Conservation (phyloP, 2,888 invertebrate species). For the Drosophila kambysellisi region DNA sequence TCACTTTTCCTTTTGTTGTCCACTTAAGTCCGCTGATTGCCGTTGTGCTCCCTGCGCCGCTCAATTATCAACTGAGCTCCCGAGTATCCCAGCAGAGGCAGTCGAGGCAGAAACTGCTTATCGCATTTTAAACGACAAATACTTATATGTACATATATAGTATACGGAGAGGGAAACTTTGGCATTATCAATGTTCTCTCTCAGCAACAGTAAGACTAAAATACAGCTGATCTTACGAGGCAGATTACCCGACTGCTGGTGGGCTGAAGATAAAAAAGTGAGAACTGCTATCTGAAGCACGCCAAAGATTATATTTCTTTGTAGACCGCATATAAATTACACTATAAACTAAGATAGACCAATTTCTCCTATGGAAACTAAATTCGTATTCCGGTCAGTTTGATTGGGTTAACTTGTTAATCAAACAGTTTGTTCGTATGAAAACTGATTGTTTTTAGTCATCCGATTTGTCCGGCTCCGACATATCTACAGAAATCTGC, state of each 20-base stretch:
- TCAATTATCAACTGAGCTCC: conserved; percentile 62
- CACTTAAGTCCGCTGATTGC: conserved; percentile 37
- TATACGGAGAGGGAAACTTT: background rate
- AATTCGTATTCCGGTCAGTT: background rate
- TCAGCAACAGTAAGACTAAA: background rate
- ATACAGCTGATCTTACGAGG: background rate
- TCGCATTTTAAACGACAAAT: conserved; percentile 20
- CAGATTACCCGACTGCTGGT: background rate
- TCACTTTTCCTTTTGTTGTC: conserved; percentile 46
- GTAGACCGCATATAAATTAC: background rate
- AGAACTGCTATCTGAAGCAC: background rate
- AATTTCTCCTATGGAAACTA: background rate
- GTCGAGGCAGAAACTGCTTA: conserved; percentile 24
- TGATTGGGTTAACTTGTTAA: background rate
- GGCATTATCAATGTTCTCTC: background rate
- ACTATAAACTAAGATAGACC: background rate
- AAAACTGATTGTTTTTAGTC: background rate
- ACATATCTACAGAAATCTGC: background rate
- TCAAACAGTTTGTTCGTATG: background rate
- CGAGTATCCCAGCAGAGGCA: background rate
- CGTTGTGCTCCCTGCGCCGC: conserved; percentile 47
- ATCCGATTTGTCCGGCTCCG: background rate
- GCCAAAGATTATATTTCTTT: background rate
- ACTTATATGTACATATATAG: background rate
- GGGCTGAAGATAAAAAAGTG: background rate